These are phyloP conservation scores for Megalops cyprinoides DNA, from an alignment of 2,797 vertebrate species.

Conservation along the genomic window DNA sequence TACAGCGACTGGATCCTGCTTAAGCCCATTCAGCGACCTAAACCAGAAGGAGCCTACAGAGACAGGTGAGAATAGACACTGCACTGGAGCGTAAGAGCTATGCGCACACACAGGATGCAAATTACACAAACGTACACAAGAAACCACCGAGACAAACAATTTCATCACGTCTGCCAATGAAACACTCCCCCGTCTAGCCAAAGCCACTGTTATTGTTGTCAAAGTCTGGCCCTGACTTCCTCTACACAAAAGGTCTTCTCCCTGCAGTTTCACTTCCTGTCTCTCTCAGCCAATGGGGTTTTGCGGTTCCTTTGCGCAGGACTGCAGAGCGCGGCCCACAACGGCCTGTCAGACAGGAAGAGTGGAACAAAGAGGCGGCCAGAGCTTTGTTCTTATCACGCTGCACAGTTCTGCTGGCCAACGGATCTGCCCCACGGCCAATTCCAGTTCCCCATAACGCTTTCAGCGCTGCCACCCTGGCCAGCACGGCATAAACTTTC, in stretches of 20 bases:
- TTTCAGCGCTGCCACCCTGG: background rate
- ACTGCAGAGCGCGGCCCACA: no score
- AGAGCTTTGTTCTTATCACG: background rate
- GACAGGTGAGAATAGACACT: background rate
- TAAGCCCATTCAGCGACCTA: no score
- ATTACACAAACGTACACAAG: background rate
- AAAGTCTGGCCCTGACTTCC: background rate
- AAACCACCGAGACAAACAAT: background rate
- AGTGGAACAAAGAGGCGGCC: constrained; percentile 35
- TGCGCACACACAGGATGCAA: background rate
- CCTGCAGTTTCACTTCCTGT: constrained; percentile 48
- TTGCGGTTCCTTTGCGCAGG: constrained; percentile 37
- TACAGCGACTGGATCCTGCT: background rate
- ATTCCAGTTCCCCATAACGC: background rate
- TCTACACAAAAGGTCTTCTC: constrained; percentile 34
- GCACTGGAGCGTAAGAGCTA: background rate
- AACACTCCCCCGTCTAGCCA: background rate
- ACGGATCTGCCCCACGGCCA: no score
- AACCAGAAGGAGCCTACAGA: background rate
- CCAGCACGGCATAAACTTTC: no score
- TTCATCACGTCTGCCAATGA: background rate
- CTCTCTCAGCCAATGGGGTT: constrained; percentile 33
- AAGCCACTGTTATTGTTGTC: no score
- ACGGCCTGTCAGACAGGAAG: constrained; percentile 51
- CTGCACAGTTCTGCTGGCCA: background rate